Conservation (phyloP, 2,888 invertebrate species). For the Xylota segnis region DNA sequence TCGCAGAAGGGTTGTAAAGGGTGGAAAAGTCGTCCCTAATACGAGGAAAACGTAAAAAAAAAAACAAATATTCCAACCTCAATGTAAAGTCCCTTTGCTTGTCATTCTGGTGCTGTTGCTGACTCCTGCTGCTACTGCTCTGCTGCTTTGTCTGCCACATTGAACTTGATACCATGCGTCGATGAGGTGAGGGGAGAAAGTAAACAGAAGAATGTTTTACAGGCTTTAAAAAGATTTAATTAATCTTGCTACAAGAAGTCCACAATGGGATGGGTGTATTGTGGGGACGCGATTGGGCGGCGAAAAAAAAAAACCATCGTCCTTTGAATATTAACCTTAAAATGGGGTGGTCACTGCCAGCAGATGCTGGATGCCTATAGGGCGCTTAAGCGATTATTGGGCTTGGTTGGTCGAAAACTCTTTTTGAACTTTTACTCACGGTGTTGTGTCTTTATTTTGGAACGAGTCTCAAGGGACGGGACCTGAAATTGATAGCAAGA, state of each 20-base stretch:
- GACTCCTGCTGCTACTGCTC: conserved; percentile 15
- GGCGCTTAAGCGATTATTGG: conserved; percentile 52
- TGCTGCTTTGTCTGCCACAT: conserved; percentile 48
- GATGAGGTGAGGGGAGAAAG: conserved; percentile 14
- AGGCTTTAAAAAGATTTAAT: conserved; percentile 73
- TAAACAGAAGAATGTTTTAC: conserved; percentile 51
- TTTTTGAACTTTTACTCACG: conserved; percentile 20
- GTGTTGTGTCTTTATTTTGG: background rate
- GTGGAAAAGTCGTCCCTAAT: conserved; percentile 26
- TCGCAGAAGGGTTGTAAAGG: conserved; percentile 31
- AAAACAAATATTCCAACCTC: conserved; percentile 54
- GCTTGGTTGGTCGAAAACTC: conserved; percentile 22
- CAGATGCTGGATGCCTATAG: conserved; percentile 16
- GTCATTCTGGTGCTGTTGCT: conserved; percentile 44
- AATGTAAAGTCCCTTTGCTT: conserved; percentile 53
- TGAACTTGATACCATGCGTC: conserved; percentile 53
- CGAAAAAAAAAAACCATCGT: conserved; percentile 16
- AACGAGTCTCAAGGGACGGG: background rate
- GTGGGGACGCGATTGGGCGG: background rate
- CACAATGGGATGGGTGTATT: conserved; percentile 36
- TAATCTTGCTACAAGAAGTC: conserved; percentile 67
- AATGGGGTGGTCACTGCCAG: background rate
- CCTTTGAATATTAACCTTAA: conserved; percentile 47
- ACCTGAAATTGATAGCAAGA: background rate
- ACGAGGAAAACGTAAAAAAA: conserved; percentile 22